Evolutionary conservation across 2,797 vertebrate genomes (phyloP), one percentile per base, ranked within the genome.

Genomic region (Hapalemur alaotrensis): DNA sequence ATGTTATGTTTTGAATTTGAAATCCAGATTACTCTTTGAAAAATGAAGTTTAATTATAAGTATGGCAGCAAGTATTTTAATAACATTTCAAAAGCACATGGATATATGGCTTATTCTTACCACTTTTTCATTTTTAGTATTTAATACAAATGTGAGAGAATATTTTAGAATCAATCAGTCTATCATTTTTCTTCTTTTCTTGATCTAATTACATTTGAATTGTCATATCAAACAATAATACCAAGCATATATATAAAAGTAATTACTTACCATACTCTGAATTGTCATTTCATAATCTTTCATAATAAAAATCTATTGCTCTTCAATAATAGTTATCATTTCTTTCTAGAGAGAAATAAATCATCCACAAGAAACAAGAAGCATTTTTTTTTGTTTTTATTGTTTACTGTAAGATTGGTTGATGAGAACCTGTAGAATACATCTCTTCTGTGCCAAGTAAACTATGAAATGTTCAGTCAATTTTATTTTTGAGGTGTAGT

Each of bases 11-110:
- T 84, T 92, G 18, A 73, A 75, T 73, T 80, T 84, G 17, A 83
- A 96, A 89, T 52, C 9, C 22, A 95, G 38, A 89, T 91, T 95
- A 41, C 4, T 35, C 59, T 92, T 61, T 70, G 43, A 63, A 85
- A 72, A 93, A 92, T 65, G 67, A 38, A 85, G 20, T 65, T 81
- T 72, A 76, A 88, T 65, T 75, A 91, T 70, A 94, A 82, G 15
- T 87, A 38, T 28, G 89, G 14, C 2, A 88, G 18, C 25, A 38
- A 93, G 72, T 50, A 93, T 96, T 81, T 86, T 82, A 50, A 96
- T 89, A 65, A 48, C 18, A 87, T 91, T 70, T 69, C n/a, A 57
- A 81, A 91, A 86, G 11, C 22, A 89, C 11, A 32, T 12, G 92
- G 52, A 85, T 82, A 57, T 15, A 48, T 30, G 30, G 9, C 7